phyloP scores from a whole-genome alignment of 2,113 vertebrate species.

The Nyctereutes procyonoides region DNA sequence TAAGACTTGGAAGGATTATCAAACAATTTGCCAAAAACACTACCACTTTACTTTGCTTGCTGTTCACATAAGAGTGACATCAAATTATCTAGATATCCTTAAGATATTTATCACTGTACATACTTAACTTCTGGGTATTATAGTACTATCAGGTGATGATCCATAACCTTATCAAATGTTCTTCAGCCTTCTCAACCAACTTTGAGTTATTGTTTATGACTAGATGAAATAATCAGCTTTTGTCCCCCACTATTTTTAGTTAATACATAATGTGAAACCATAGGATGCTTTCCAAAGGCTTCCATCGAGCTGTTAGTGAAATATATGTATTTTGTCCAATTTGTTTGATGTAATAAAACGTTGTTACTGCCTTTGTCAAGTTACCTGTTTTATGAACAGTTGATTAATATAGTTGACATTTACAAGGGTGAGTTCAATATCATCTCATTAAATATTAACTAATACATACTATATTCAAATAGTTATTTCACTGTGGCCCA shows the following conservation, averaged over 20 bases:
- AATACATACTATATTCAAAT: neutral
- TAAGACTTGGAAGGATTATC: neutral
- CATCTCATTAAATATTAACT: slow-evolving; percentile 43
- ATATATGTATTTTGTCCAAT: slow-evolving; percentile 52
- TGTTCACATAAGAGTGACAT: neutral
- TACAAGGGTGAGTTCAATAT: neutral
- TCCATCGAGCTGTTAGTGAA: neutral
- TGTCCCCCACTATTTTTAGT: neutral
- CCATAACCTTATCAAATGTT: neutral
- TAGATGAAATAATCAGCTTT: neutral
- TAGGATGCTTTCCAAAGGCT: neutral
- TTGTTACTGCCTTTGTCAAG: slow-evolving; percentile 36
- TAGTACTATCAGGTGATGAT: neutral
- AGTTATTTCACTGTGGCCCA: neutral
- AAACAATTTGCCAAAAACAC: neutral
- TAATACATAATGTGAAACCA: neutral
- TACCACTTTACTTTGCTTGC: neutral
- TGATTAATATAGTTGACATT: slow-evolving; percentile 43
- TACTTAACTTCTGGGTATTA: neutral
- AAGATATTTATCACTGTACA: neutral
- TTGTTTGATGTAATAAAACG: slow-evolving; percentile 56
- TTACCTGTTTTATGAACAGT: slow-evolving; percentile 50
- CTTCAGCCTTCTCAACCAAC: neutral
- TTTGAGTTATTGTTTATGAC: neutral
- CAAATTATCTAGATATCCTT: neutral